These are phyloP conservation scores for Siniperca knerii DNA, from an alignment of 2,113 vertebrate genomes.

Conservation along the genomic window DNA sequence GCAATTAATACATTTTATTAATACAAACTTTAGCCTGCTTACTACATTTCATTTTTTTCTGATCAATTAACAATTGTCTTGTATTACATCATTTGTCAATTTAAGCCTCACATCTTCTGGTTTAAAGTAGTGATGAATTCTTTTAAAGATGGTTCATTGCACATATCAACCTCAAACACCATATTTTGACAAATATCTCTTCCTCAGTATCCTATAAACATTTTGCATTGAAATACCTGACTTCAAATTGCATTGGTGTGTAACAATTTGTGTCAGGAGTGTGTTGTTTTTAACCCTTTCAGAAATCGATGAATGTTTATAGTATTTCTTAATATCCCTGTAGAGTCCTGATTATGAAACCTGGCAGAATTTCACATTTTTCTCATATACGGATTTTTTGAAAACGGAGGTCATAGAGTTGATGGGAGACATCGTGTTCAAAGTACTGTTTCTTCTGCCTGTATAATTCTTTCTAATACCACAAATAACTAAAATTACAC, in stretches of 20 bases:
- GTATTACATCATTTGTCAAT: background rate
- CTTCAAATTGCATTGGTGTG: background rate
- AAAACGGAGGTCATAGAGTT: background rate
- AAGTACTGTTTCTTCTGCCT: background rate
- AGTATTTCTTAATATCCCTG: background rate
- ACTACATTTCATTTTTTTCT: background rate
- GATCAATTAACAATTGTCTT: background rate
- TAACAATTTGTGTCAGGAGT: background rate
- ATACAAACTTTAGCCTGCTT: background rate
- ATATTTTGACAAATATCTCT: background rate
- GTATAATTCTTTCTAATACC: constrained; percentile 13
- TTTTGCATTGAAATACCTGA: background rate
- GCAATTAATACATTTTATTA: background rate
- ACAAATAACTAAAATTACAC: constrained; percentile 31
- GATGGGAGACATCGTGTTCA: background rate
- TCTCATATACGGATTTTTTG: background rate
- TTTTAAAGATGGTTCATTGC: background rate
- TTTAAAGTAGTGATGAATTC: background rate
- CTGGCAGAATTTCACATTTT: background rate
- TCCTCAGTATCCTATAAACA: background rate
- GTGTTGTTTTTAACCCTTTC: background rate
- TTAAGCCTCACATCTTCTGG: background rate
- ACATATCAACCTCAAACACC: background rate
- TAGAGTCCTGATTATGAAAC: background rate
- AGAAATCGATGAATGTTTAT: background rate